Percentiles rank a stretch among this genome's conserved stretches.
Evolutionary conservation across 2,888 invertebrate species (phyloP).

Genomic region (Epistrophe grossulariae): DNA sequence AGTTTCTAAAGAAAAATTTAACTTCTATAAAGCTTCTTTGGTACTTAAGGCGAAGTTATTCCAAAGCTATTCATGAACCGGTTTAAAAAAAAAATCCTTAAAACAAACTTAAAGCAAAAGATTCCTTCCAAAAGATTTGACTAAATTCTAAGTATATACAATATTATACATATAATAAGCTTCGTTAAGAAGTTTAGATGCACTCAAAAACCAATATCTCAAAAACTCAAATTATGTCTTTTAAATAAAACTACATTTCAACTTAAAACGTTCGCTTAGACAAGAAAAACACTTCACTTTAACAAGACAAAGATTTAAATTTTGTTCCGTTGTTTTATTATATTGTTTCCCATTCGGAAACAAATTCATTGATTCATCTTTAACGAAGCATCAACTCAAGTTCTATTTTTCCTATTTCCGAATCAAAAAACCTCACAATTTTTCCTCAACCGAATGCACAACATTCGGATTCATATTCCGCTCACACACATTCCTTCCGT

Average conservation of each 20-base stretch:
- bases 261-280: not conserved
- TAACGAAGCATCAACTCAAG: slow-evolving; percentile 26
- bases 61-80: too few relatives aligned
- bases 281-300: not conserved
- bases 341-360: slow-evolving; percentile 6
- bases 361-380: slow-evolving; percentile 5
- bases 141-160: too few relatives aligned
- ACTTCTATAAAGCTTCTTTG: too few relatives aligned
- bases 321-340: not conserved
- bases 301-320: not conserved
- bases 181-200: too few relatives aligned
- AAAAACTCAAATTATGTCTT: not conserved
- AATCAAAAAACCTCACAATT: slow-evolving; percentile 12
- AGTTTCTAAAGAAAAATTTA: too few relatives aligned
- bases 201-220: too few relatives aligned
- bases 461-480: slow-evolving; percentile 10
- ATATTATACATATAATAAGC: too few relatives aligned
- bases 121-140: too few relatives aligned
- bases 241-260: not conserved
- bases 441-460: not conserved
- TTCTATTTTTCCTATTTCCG: slow-evolving; percentile 24
- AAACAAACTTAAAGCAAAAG: too few relatives aligned
- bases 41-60: too few relatives aligned
- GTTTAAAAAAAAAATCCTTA: too few relatives aligned
- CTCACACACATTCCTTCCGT: not conserved